Evolutionary conservation across 2,113 vertebrate species (phyloP), one percentile per base, ranked within the genome.

Genomic region (Nestor notabilis): DNA sequence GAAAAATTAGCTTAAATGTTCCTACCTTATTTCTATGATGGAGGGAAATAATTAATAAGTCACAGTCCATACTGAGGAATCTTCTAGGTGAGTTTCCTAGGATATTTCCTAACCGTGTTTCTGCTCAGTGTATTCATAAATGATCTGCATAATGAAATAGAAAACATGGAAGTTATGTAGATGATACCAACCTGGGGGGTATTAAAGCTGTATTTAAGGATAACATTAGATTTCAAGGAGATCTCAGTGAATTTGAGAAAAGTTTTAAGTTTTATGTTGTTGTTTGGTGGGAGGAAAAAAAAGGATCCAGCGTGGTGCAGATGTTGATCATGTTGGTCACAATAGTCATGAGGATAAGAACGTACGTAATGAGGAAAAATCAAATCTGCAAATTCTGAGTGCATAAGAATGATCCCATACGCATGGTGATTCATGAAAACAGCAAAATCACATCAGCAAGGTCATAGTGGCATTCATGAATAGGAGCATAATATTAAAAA

Each of bases 401-500:
- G 15, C 3, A 1, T 31, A 49, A 31, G n/a, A 69, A 52, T 25
- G 44, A 75, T 75, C 9, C 24, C 29, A 3, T 43, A 44, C 6
- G 37, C 7, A 7, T 6, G 12, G 5, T 10, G 28, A 7, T 37
- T 72, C 27, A 20, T n/a, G 41, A 37, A 49, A 49, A 77, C 29
- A 17, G 17, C 17, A 27, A n/a, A 64, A 46, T 1, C 8, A 9
- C 12, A 17, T 15, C 29, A 43, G 27, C 5, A n/a, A 11, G 13
- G 24, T 50, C 28, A 25, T 24, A 79, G 21, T 0, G 0, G 14
- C 3, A 13, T 6, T 72, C 10, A 5, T 21, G 5, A 92, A 14
- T 37, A 29, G 24, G 9, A 41, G 13, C 6, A 13, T 33, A 69
- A 71, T 13, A 6, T 25, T 44, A 21, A 80, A 68, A 44, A 7